Conservation (phyloP, 2,797 vertebrate genomes). For the Diglossa cyanea region DNA sequence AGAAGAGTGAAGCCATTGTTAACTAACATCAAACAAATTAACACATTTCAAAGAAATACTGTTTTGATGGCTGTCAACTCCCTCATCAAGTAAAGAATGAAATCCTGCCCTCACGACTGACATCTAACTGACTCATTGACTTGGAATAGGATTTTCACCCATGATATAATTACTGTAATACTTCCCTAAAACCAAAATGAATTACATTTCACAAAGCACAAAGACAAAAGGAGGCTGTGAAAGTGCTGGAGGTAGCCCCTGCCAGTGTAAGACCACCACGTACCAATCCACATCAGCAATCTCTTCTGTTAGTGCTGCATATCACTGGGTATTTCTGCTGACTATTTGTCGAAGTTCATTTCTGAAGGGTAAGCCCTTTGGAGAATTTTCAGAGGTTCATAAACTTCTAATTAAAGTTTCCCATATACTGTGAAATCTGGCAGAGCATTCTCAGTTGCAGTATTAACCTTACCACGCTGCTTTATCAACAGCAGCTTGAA, state of each 20-base stretch:
- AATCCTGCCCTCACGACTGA: constrained; percentile 14
- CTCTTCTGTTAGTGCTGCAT: background rate
- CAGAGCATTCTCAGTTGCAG: constrained; percentile 61
- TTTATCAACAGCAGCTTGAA: constrained; percentile 67
- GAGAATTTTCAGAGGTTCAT: constrained; percentile 72
- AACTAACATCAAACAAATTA: constrained; percentile 64
- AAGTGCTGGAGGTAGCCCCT: background rate
- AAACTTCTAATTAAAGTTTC: constrained; percentile 75
- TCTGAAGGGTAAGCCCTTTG: constrained; percentile 63
- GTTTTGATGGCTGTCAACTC: constrained; percentile 39
- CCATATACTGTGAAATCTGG: constrained; percentile 64
- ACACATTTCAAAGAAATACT: constrained; percentile 49
- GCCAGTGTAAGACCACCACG: background rate
- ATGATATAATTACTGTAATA: constrained; percentile 28
- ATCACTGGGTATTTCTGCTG: constrained; percentile 29
- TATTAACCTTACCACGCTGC: constrained; percentile 61
- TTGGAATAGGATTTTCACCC: constrained; percentile 42
- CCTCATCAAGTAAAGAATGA: constrained; percentile 19
- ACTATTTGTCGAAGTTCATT: constrained; percentile 61
- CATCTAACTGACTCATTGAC: constrained; percentile 36
- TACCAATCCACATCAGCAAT: background rate
- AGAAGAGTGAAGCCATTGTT: constrained; percentile 53
- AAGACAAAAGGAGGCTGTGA: background rate
- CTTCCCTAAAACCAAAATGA: constrained; percentile 23
- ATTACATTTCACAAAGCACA: background rate